Base-by-base conservation (phyloP, 1,140 invertebrate species). In the Aphidius ervi region DNA sequence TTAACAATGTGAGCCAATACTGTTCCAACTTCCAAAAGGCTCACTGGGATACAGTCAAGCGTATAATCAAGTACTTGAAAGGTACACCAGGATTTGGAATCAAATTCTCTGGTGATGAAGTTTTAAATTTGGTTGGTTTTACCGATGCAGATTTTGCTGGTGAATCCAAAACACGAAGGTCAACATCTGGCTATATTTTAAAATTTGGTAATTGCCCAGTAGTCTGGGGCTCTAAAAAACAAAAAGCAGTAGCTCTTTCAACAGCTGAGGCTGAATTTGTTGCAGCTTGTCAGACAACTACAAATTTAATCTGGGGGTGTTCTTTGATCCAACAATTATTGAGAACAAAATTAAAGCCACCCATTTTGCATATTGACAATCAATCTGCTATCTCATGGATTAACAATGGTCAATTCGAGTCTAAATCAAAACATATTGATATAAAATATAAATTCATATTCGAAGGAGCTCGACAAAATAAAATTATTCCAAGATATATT, bases 121-220 rank as follows among this genome's bases (percentile, higher is more conserved):
- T 7, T 48, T 48, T 16, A 16, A 46, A 59, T 39, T 23, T 61
- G 16, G 37, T 53, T 16, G 64, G 40, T 20, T 75, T 63, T 61
- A 58, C 57, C 49, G 74, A 74, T 63, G 52, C 70, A n/a, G 74
- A 74, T 58, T 73, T 59, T 62, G 74, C 65, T 10, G 64, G 66
- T 40, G 69, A 72, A 60, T 9, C 8, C 3, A 40, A 65, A 16
- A 61, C 54, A 5, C 55, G 70, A 61, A 65, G 63, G 61, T 66
- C 63, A 16, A 73, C 65, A 31, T 64, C 68, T 9, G 74, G 75
- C 5, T 74, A 65, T 64, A 59, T 68, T 8, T 62, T 72, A 31
- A 56, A 63, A 6, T 57, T 70, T 7, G 52, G 16, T 53, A 63
- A 64, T 49, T 63, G 60, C 50, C 55, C 68, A 8, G 61, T 78